phyloP scores from a whole-genome alignment of 2,113 vertebrate genomes.

The Vulpes lagopus region DNA sequence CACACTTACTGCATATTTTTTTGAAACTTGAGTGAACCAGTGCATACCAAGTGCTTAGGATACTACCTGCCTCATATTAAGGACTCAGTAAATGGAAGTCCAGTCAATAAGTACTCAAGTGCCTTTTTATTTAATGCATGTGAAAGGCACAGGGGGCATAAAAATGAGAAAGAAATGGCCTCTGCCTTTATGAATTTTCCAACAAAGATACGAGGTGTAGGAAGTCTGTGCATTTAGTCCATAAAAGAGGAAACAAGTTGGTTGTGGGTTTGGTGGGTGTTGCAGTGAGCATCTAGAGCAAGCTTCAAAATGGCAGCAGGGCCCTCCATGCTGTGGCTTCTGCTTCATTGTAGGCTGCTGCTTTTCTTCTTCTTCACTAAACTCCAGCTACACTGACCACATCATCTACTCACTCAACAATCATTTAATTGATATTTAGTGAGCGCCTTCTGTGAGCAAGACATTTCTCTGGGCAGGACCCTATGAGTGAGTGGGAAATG shows the following conservation, averaged over 20 bases:
- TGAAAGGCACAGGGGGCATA: background rate
- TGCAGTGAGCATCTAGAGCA: background rate
- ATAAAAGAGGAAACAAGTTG: background rate
- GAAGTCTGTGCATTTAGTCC: background rate
- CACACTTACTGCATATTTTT: background rate
- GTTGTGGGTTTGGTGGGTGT: background rate
- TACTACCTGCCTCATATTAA: background rate
- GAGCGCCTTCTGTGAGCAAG: background rate
- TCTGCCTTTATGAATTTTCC: background rate
- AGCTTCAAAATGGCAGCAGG: rapidly evolving
- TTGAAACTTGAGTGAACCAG: background rate
- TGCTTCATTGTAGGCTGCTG: background rate
- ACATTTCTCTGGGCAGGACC: background rate
- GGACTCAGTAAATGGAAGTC: background rate
- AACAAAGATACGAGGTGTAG: background rate
- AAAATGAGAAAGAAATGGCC: background rate
- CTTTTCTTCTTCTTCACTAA: background rate
- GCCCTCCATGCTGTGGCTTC: background rate
- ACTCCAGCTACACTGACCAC: background rate
- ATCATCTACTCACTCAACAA: background rate
- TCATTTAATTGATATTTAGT: background rate
- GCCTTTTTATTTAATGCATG: background rate
- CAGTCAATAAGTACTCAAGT: background rate
- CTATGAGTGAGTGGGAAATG: background rate
- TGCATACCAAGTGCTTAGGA: background rate